Evolutionary conservation across 2,113 vertebrate species (phyloP), one percentile per base, ranked within the genome.

Genomic region (Chamaetylas fuelleborni): DNA sequence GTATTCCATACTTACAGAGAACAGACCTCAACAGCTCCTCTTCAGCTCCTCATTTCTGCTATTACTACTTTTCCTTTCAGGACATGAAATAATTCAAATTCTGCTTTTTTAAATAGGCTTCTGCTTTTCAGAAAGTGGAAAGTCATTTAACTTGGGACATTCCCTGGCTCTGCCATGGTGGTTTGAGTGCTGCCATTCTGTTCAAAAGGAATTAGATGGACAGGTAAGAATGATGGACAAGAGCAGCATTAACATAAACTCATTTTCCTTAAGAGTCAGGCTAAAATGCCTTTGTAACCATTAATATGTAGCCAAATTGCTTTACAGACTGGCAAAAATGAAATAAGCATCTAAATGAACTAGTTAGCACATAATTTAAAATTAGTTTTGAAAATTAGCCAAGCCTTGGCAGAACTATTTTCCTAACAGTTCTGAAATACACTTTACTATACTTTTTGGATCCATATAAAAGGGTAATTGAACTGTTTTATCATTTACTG

Each of bases 401-500:
- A 93, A 71, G 77, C 19, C 48, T 93, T 76, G 71, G 61, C 77
- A 71, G 56, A 94, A 65, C 7, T 48, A 43, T 86, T 95, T 91
- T 93, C 83, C 66, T 62, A 51, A 56, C 34, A 26, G 42, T 90
- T 69, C 84, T 92, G 54, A 97, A 86, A 71, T 33, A 92, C 53
- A 88, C 11, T 42, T 84, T 33, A n/a, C 65, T 48, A 67, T 74
- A 80, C 17, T 79, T 85, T 95, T 86, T 91, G 62, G 85, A 95
- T 60, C 60, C 83, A 85, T 36, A 65, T 40, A 92, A 66, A 94
- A 81, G 65, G 51, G 57, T 94, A 97, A 97, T 95, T 97, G 84
- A 95, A 82, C 82, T 86, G 71, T 95, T 98, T 96, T 89, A 96
- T 96, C 93, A 95, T 96, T 90, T 93, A 87, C 62, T 95, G 94